Percentiles rank a stretch among this genome's conserved stretches.
Evolutionary conservation across 2,113 vertebrate species (phyloP).

Genomic region (Martes martes): DNA sequence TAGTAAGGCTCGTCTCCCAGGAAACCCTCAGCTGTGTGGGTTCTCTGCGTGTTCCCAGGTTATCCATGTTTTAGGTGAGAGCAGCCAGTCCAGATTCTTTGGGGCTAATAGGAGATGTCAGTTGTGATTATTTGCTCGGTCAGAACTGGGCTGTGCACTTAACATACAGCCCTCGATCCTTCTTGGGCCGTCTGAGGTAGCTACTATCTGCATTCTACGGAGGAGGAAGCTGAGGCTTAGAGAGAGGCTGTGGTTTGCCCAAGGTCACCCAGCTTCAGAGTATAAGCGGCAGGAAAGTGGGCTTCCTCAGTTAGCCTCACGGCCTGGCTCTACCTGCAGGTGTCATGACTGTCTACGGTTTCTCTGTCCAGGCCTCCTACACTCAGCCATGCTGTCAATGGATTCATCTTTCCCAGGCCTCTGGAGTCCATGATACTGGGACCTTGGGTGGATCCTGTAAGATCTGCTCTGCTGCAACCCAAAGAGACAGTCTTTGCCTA

Average conservation of each 20-base stretch:
- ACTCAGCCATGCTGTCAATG: neutral
- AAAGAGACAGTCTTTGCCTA: neutral
- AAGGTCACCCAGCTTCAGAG: neutral
- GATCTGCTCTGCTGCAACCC: neutral
- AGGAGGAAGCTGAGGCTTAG: neutral
- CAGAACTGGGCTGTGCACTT: neutral
- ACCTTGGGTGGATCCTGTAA: neutral
- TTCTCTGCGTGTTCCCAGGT: neutral
- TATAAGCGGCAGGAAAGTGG: neutral
- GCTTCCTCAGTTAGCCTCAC: neutral
- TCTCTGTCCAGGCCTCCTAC: neutral
- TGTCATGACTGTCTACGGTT: accelerated
- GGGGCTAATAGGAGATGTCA: neutral
- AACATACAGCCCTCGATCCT: neutral
- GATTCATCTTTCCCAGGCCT: neutral
- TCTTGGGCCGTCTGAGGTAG: neutral
- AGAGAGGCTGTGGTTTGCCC: neutral
- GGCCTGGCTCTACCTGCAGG: neutral
- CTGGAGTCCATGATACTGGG: neutral
- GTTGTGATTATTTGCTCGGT: neutral
- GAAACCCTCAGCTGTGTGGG: neutral
- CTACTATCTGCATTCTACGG: neutral
- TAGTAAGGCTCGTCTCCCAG: neutral
- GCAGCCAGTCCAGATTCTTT: neutral
- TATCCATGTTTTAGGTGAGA: neutral